These are phyloP conservation scores for Zaprionus tsacasi DNA, from an alignment of 1,140 invertebrate species.

Conservation along the genomic window DNA sequence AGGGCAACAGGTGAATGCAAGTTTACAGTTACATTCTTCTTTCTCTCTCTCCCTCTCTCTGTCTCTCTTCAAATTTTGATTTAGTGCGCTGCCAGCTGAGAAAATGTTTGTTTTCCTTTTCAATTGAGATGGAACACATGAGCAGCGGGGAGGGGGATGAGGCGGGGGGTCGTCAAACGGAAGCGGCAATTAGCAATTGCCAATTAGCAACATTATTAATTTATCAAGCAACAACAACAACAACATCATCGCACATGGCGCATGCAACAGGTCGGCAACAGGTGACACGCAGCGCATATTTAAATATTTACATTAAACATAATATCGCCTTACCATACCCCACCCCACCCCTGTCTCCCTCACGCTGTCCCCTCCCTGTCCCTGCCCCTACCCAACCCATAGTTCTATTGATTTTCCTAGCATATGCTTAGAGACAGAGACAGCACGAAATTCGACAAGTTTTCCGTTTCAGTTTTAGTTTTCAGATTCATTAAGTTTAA, in stretches of 20 bases:
- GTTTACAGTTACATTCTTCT: slow-evolving; percentile 2
- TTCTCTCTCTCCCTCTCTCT: neutral
- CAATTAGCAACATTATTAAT: slow-evolving; percentile 53
- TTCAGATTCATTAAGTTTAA: slow-evolving; percentile 15
- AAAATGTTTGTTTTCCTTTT: slow-evolving; percentile 37
- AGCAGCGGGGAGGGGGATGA: neutral
- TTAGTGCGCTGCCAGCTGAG: neutral
- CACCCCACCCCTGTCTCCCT: neutral
- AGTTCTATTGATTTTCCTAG: slow-evolving; percentile 60
- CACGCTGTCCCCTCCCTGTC: neutral
- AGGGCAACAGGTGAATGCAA: slow-evolving; percentile 57
- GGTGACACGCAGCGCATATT: slow-evolving; percentile 21
- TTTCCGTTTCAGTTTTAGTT: slow-evolving; percentile 13
- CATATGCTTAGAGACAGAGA: slow-evolving; percentile 52
- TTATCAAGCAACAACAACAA: slow-evolving; percentile 27
- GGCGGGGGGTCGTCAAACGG: neutral
- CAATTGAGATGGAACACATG: slow-evolving; percentile 50
- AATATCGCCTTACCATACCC: slow-evolving; percentile 10
- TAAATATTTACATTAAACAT: slow-evolving; percentile 47
- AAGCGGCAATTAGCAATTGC: slow-evolving; percentile 41
- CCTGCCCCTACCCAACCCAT: neutral
- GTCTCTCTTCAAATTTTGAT: neutral
- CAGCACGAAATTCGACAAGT: slow-evolving; percentile 9
- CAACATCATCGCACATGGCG: slow-evolving; percentile 2
- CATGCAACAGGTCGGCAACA: slow-evolving; percentile 39